A percentile compares a stretch with the other conserved stretches of the same genome.
Evolutionary conservation across 1,140 invertebrate genomes (phyloP).

Genomic region (Cotesia glomerata): DNA sequence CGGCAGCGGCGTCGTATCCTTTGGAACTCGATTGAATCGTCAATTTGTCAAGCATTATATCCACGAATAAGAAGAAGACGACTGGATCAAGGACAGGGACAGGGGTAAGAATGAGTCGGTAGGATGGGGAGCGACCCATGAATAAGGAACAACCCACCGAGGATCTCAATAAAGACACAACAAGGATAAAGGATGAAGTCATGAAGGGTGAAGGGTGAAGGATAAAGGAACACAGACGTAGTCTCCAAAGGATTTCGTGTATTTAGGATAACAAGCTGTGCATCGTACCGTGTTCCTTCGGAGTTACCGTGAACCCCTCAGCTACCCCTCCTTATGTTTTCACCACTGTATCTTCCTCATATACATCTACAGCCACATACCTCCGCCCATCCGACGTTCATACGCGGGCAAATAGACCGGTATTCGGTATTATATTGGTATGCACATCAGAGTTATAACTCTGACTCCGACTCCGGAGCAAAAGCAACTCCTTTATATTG

Average conservation of each 20-base stretch:
- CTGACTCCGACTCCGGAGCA: conserved; percentile 13
- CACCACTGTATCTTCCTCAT: background rate
- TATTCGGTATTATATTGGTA: conserved; percentile 48
- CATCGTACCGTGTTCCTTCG: conserved; percentile 14
- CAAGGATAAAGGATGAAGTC: background rate
- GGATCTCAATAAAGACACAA: background rate
- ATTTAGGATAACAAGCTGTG: conserved; percentile 64
- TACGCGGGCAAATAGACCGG: conserved; percentile 4
- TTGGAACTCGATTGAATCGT: conserved; percentile 60
- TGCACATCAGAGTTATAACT: conserved; percentile 46
- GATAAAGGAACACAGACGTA: conserved; percentile 39
- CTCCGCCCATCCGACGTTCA: background rate
- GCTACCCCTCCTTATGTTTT: background rate
- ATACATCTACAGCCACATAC: background rate
- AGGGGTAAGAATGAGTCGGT: conserved; percentile 17
- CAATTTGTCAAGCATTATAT: conserved; percentile 62
- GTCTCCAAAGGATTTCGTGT: conserved; percentile 63
- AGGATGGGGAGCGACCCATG: conserved; percentile 2
- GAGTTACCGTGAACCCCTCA: conserved; percentile 5
- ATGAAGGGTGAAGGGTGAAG: conserved; percentile 20
- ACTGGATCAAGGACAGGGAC: conserved; percentile 45
- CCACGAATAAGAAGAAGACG: too few species aligned
- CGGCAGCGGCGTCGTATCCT: conserved; percentile 45
- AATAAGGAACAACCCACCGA: too few species aligned
- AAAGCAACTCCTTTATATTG: conserved; percentile 63